phyloP scores from a whole-genome alignment of 1,140 invertebrate species.

The Panagrolaimus sp. region DNA sequence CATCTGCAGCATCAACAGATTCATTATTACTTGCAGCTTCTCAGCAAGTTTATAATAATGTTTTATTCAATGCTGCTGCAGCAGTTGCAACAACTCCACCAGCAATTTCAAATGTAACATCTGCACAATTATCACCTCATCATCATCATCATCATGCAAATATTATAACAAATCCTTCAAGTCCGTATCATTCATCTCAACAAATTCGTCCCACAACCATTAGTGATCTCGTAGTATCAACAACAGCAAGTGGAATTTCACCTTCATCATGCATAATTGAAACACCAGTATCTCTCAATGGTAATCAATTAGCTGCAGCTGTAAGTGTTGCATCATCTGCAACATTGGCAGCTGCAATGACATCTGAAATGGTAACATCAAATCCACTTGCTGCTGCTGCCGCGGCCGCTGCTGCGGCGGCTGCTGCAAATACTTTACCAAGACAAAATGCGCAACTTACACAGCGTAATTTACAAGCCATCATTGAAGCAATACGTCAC shows the following conservation, averaged over 20 bases:
- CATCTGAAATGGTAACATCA: not conserved
- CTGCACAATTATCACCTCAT: slow-evolving; percentile 11
- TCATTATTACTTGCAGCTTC: slow-evolving; percentile 11
- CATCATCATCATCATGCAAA: slow-evolving; percentile 1
- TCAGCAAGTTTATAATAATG: slow-evolving; percentile 12
- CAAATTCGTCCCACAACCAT: slow-evolving; percentile 7
- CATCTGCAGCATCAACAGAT: not conserved
- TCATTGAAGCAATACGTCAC: not conserved
- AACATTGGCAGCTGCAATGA: not conserved
- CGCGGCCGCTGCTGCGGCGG: not conserved
- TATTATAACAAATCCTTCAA: slow-evolving; percentile 11
- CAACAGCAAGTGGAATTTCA: not conserved
- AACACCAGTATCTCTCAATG: no score
- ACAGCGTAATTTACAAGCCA: slow-evolving; percentile 14
- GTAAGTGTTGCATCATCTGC: not conserved
- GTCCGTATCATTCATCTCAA: slow-evolving; percentile 3
- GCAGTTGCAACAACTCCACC: slow-evolving; percentile 9
- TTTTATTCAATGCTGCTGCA: slow-evolving; percentile 10
- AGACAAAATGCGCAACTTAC: slow-evolving; percentile 3
- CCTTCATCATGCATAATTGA: not conserved
- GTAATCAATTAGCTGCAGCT: no score
- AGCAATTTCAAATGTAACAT: not conserved
- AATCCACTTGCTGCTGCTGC: not conserved
- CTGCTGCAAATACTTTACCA: not conserved
- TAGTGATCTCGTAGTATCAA: slow-evolving; percentile 15